Evolutionary conservation across 2,888 invertebrate species (phyloP), one percentile per base, ranked within the genome.

Genomic region (Psylliodes chrysocephalus): DNA sequence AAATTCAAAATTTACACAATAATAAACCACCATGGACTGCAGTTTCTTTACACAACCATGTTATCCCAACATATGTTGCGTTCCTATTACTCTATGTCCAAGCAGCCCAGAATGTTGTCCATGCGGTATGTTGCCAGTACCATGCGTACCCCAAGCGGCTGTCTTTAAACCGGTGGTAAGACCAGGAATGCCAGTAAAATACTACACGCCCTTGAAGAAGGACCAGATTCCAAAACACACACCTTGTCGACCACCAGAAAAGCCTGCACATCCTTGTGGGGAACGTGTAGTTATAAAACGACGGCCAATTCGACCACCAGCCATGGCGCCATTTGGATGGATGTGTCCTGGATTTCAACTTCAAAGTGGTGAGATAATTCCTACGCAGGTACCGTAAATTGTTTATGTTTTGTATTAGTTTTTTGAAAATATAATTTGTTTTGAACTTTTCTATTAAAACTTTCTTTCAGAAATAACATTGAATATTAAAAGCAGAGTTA

Each of bases 111-210:
- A 8, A 14, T 19, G 1, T 10, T 53, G 53, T 35, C 53, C 53
- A 15, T 53, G 53, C 19, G 18, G 2, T 4, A 1, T 12, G 0
- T 7, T 53, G 7, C 18, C 35, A 2, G 53, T 53, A n/a, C 53
- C 53, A 5, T 53, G 53, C 18, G 35, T 35, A n/a, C 53, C 53
- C 10, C 33, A 35, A 15, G 17, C 17, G 12, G 53, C 53, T 7
- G 38, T 53, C 8, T 25, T 53, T 33, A 33, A 22, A 25, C 53
- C 53, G 2, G 53, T 53, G 2, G 35, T 53, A 1, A 19, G 35
- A 19, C 53, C 35, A 19, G 35, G 12, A n/a, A 22, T 38, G 15
- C 53, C 22, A 15, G 49, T 49, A 30, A 4, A 15, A 7, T 49
- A 28, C 14, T 49, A 28, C 30, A 14, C 14, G 1, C 49, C 49